These are phyloP conservation scores for Megalops atlanticus DNA, from an alignment of 2,113 vertebrate genomes.

Conservation along the genomic window DNA sequence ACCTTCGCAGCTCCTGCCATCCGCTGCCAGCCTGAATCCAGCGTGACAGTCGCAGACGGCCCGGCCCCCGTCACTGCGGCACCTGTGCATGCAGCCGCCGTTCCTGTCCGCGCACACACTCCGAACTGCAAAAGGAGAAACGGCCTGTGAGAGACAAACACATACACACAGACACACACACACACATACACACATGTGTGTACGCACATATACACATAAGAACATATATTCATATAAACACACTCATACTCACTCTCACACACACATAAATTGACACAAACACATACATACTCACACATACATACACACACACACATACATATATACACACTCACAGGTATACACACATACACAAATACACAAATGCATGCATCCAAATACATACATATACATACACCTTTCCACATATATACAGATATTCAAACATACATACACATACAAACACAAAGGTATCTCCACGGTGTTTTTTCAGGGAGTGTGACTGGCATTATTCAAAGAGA, in stretches of 20 bases:
- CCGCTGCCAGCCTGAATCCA: constrained; percentile 66
- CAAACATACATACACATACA: no score
- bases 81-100: constrained; percentile 76
- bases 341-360: neutral
- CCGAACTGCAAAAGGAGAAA: constrained; percentile 60
- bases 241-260: neutral
- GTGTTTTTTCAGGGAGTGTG: neutral
- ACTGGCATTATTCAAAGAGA: constrained; percentile 17
- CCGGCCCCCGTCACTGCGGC: constrained; percentile 51
- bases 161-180: constrained; percentile 21
- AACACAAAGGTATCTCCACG: neutral
- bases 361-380: neutral
- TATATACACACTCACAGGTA: neutral
- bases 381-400: neutral
- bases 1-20: constrained; percentile 75
- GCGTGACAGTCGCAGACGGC: constrained; percentile 70
- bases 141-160: neutral
- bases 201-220: neutral
- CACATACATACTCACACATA: neutral
- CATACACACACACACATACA: neutral
- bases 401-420: no score
- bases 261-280: neutral
- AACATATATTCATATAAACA: neutral
- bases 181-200: constrained; percentile 3
- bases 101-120: constrained; percentile 69